Percentiles rank a stretch among this genome's conserved stretches.
These are phyloP conservation scores for Ploceus nigricollis DNA, from an alignment of 2,113 vertebrate species.

Conservation along the genomic window DNA sequence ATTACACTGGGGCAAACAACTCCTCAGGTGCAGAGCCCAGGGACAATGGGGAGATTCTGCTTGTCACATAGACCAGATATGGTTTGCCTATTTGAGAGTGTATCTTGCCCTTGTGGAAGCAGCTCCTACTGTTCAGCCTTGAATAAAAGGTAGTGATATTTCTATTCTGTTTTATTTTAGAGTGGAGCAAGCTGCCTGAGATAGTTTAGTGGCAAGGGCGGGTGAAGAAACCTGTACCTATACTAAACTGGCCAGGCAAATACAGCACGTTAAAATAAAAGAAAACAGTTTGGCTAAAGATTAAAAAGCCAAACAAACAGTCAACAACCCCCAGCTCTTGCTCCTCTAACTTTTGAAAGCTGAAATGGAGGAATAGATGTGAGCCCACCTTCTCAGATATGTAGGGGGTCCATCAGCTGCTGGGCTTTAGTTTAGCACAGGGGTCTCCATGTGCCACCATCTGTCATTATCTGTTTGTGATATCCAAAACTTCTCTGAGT, in stretches of 20 bases:
- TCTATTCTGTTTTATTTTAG: neutral
- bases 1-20: neutral
- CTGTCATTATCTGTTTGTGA: neutral
- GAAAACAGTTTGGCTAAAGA: neutral
- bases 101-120: neutral
- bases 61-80: neutral
- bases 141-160: neutral
- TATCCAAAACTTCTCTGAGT: neutral
- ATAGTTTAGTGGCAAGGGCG: neutral
- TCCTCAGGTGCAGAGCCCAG: neutral
- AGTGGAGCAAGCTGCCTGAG: neutral
- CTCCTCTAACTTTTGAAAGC: neutral
- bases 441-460: neutral
- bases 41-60: neutral
- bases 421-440: neutral
- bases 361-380: neutral
- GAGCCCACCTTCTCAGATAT: neutral
- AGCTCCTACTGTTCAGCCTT: neutral
- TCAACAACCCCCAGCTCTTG: neutral
- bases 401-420: neutral
- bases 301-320: neutral
- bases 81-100: neutral
- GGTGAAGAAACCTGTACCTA: neutral
- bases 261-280: neutral
- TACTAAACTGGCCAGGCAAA: neutral